Conservation (phyloP, 2,797 vertebrate species). For the Scyliorhinus canicula region DNA sequence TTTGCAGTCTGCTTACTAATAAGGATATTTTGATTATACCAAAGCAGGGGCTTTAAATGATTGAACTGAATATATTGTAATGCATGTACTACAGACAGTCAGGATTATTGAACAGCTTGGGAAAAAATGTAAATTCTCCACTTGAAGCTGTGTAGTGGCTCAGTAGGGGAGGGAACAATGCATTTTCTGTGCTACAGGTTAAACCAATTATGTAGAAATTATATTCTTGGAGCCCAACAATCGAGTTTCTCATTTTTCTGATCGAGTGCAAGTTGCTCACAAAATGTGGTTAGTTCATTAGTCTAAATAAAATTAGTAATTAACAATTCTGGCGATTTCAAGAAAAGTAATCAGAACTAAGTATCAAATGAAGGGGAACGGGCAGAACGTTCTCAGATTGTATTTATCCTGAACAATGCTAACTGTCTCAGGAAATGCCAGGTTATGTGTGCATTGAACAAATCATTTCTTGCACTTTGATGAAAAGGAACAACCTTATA, state of each 20-base stretch:
- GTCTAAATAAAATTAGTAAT: conserved; percentile 8
- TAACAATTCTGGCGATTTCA: conserved; percentile 4
- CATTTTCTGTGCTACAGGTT: not conserved
- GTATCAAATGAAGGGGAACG: not conserved
- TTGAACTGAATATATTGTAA: conserved; percentile 21
- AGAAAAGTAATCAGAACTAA: not conserved
- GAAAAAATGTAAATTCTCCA: conserved; percentile 16
- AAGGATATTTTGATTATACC: not conserved
- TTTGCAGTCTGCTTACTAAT: not conserved
- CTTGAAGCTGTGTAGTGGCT: not conserved
- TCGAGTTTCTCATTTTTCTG: not conserved
- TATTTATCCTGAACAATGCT: not conserved
- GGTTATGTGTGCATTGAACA: not conserved
- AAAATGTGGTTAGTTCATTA: not conserved
- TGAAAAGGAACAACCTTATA: not conserved
- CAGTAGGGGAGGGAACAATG: conserved; percentile 21
- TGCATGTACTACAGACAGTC: not conserved
- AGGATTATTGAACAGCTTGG: conserved; percentile 17
- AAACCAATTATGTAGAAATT: conserved; percentile 2
- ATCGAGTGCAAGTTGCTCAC: not conserved
- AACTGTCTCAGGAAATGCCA: not conserved
- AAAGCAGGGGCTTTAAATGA: not conserved
- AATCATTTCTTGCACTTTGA: not conserved
- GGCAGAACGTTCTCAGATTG: not conserved
- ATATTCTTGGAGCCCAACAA: not conserved